Evolutionary conservation across 37 sponge, comb jelly and placozoan genomes (phyloP).

Genomic region (Haliclona indistincta): DNA sequence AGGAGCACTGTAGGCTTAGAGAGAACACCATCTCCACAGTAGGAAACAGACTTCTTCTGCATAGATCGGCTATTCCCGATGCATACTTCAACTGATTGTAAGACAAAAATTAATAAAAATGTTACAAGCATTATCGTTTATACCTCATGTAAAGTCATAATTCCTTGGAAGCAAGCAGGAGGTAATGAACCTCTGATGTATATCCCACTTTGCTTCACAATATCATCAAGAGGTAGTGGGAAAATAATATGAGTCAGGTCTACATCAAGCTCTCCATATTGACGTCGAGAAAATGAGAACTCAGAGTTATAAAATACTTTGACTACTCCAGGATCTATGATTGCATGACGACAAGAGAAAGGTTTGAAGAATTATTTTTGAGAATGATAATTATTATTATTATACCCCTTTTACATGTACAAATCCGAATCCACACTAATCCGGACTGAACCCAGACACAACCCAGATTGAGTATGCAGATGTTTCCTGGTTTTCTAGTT

Average conservation of each 20-base stretch:
- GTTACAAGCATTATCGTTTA: too few relatives aligned
- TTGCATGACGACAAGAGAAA: too few relatives aligned
- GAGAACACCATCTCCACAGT: slow-evolving; percentile 30
- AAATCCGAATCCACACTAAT: too few relatives aligned
- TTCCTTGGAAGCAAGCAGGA: slow-evolving; percentile 53
- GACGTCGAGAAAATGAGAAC: slow-evolving; percentile 71
- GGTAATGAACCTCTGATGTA: slow-evolving; percentile 61
- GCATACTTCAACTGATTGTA: slow-evolving; percentile 10
- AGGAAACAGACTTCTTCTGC: slow-evolving; percentile 50
- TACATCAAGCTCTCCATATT: slow-evolving; percentile 78
- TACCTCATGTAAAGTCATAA: slow-evolving; percentile 66
- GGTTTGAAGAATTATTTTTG: too few relatives aligned
- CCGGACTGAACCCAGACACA: too few relatives aligned
- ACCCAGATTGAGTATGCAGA: too few relatives aligned
- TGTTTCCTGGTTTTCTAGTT: too few relatives aligned
- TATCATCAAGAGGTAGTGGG: slow-evolving; percentile 50
- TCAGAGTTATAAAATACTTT: slow-evolving; percentile 84
- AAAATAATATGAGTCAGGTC: slow-evolving; percentile 69
- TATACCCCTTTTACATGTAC: too few relatives aligned
- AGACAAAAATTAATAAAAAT: background rate
- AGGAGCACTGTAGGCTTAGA: slow-evolving; percentile 55
- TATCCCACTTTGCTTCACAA: slow-evolving; percentile 56
- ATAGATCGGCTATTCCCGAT: slow-evolving; percentile 30
- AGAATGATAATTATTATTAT: too few relatives aligned
- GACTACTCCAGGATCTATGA: slow-evolving; percentile 27